phyloP scores from a whole-genome alignment of 2,888 invertebrate genomes.

The Pterostichus madidus region DNA sequence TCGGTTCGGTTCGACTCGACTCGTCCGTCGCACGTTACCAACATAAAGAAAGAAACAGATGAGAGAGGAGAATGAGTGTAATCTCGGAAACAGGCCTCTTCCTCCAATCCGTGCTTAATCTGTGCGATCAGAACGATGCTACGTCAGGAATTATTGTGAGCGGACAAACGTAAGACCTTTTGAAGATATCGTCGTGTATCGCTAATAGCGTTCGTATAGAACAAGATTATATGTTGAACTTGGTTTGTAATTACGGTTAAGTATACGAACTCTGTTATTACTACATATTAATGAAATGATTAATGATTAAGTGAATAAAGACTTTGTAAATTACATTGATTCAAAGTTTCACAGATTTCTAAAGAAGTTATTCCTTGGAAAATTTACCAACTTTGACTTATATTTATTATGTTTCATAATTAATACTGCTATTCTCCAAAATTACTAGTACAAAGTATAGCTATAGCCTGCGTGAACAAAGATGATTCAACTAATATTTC shows the following conservation, averaged over 20 bases:
- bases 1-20: no score
- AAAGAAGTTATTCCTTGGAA: not conserved
- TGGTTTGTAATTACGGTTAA: not conserved
- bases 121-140: slow-evolving; percentile 54
- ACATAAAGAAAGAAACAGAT: slow-evolving; percentile 53
- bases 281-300: slow-evolving; percentile 11
- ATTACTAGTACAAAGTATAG: no score
- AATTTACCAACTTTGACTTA: no score
- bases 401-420: no score
- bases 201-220: not conserved
- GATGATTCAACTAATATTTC: no score
- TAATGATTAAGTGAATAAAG: slow-evolving; percentile 5
- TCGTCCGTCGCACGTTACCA: slow-evolving; percentile 18
- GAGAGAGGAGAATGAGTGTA: slow-evolving; percentile 48
- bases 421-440: no score
- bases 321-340: not conserved
- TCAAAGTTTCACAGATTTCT: not conserved
- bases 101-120: slow-evolving; percentile 55
- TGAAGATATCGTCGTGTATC: slow-evolving; percentile 33
- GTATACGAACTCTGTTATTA: slow-evolving; percentile 7
- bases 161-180: slow-evolving; percentile 55
- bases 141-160: slow-evolving; percentile 52
- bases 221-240: not conserved
- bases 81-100: slow-evolving; percentile 43
- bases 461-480: no score